Evolutionary conservation across 2,888 invertebrate genomes (phyloP).

Genomic region (Cantharis lateralis): DNA sequence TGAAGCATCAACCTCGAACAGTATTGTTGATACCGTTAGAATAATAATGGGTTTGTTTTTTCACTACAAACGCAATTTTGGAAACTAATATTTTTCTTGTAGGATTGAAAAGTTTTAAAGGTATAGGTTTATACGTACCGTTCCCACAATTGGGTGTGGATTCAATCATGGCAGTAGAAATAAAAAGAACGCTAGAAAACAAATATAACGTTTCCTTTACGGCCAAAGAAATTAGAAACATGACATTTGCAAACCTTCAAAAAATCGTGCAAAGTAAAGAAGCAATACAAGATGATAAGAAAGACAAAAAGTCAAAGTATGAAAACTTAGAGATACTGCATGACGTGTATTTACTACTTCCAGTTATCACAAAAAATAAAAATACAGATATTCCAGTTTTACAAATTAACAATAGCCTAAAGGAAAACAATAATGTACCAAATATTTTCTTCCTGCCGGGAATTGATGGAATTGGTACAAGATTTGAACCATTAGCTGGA

Average conservation of each 20-base stretch:
- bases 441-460: conserved; percentile 68
- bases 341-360: conserved; percentile 60
- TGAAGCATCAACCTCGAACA: conserved; percentile 66
- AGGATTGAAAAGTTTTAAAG: conserved; percentile 71
- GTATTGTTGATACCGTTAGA: conserved; percentile 74
- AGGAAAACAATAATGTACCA: conserved; percentile 32
- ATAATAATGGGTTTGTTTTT: conserved; percentile 55
- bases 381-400: conserved; percentile 60
- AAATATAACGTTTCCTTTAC: conserved; percentile 87
- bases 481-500: conserved; percentile 59
- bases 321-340: conserved; percentile 11
- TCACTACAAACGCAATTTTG: not conserved
- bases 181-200: conserved; percentile 88
- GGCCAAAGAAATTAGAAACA: conserved; percentile 80
- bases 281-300: conserved; percentile 41
- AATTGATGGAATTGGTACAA: conserved; percentile 66
- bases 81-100: conserved; percentile 1
- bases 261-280: not conserved
- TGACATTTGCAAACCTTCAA: conserved; percentile 68
- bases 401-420: conserved; percentile 7
- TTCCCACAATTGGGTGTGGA: conserved; percentile 95
- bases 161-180: conserved; percentile 96
- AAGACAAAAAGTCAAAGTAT: conserved; percentile 5
- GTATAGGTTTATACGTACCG: conserved; percentile 70
- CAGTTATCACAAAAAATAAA: conserved; percentile 67